Conservation (phyloP, 2,797 vertebrate species). For the Channa striata region DNA sequence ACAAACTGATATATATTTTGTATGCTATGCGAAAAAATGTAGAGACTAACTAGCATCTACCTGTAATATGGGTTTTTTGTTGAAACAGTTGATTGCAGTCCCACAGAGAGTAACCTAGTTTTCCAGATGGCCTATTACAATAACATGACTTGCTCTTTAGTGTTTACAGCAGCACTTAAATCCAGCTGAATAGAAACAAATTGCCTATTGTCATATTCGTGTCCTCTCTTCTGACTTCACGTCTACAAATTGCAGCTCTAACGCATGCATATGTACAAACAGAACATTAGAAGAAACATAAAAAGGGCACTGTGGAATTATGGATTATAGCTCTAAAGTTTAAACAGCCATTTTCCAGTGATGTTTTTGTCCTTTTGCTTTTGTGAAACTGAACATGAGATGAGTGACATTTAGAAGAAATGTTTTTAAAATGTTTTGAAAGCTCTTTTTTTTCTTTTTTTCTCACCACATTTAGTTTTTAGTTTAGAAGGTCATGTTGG, state of each 20-base stretch:
- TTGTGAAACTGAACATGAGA: slow-evolving; percentile 7
- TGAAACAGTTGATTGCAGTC: slow-evolving; percentile 58
- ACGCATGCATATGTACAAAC: slow-evolving; percentile 23
- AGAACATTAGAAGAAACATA: neutral
- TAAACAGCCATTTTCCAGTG: slow-evolving; percentile 18
- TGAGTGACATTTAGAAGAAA: slow-evolving; percentile 21
- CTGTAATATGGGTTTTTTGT: slow-evolving; percentile 66
- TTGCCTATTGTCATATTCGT: slow-evolving; percentile 6
- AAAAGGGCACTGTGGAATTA: slow-evolving; percentile 8
- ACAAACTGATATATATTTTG: neutral
- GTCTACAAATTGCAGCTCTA: slow-evolving; percentile 6
- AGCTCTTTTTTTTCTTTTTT: neutral
- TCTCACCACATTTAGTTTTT: slow-evolving; percentile 7
- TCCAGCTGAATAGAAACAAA: slow-evolving; percentile 10
- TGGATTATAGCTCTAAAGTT: slow-evolving; percentile 5
- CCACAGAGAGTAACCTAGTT: slow-evolving; percentile 69
- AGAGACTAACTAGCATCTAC: slow-evolving; percentile 30
- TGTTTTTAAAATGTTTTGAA: slow-evolving; percentile 4
- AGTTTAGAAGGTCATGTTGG: neutral
- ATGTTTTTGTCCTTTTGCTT: slow-evolving; percentile 20
- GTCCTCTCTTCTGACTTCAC: slow-evolving; percentile 7
- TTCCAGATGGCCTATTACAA: slow-evolving; percentile 63
- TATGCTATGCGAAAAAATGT: slow-evolving; percentile 9
- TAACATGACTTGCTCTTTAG: slow-evolving; percentile 22
- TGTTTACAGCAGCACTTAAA: slow-evolving; percentile 30